phyloP scores from a whole-genome alignment of 2,888 invertebrate species.

The Meloe dianella region DNA sequence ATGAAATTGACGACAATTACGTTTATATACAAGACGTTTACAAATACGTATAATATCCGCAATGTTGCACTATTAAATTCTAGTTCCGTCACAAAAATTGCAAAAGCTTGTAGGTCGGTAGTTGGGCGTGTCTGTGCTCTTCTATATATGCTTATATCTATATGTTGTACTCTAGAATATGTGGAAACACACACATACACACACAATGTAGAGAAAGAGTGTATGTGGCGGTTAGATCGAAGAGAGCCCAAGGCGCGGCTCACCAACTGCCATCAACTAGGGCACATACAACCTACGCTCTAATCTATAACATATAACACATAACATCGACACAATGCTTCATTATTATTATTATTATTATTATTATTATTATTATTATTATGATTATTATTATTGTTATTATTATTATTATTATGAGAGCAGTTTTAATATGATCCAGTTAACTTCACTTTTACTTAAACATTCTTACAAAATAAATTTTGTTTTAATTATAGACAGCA shows the following conservation, averaged over 20 bases:
- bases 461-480: slow-evolving; percentile 4
- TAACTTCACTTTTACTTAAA: slow-evolving; percentile 9
- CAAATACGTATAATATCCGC: slow-evolving; percentile 38
- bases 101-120: slow-evolving; percentile 54
- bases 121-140: slow-evolving; percentile 51
- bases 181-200: neutral
- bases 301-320: slow-evolving; percentile 32
- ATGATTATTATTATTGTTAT: neutral
- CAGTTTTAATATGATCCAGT: slow-evolving; percentile 10
- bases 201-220: neutral
- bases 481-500: neutral
- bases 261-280: slow-evolving; percentile 40
- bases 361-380: neutral
- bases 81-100: slow-evolving; percentile 53
- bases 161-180: neutral
- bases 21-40: too few relatives aligned
- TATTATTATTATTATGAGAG: neutral
- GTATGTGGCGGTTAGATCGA: slow-evolving; percentile 24
- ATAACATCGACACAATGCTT: slow-evolving; percentile 31
- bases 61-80: slow-evolving; percentile 41
- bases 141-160: slow-evolving; percentile 20
- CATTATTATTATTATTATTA: too few relatives aligned
- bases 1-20: neutral
- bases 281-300: slow-evolving; percentile 40
- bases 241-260: slow-evolving; percentile 38